Evolutionary conservation across 2,888 invertebrate genomes (phyloP), one percentile per base, ranked within the genome.

Genomic region (Acheta domesticus): DNA sequence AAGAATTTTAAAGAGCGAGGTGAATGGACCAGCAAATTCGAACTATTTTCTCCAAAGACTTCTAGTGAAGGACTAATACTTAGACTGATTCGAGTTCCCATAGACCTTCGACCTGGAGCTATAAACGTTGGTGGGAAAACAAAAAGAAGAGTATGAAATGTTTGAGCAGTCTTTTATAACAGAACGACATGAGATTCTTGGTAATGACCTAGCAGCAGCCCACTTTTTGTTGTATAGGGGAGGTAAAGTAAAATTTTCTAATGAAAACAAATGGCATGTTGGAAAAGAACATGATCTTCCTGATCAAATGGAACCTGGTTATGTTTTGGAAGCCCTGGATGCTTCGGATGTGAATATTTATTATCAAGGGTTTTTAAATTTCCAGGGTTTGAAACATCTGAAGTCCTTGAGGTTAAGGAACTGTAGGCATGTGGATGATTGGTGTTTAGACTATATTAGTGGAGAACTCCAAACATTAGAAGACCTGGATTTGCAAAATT

Each of bases 401-500:
- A 93, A 93, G 84, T 94, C 93, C 90, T 86, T 97, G 2, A 93
- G 92, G 82, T 88, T 98, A 75, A 91, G 89, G 83, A 91, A 93
- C 82, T 94, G 94, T 82, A 88, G 87, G 81, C 85, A 90, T 79
- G 89, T 98, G 80, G 94, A 98, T 87, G 96, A 97, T 84, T 99
- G 96, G 96, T 92, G 92, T 83, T 83, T 96, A 50, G 96, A 96
- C 85, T 90, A 91, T 83, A 86, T 96, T 62, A 89, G 92, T 19
- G 90, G 91, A 49, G 83, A 85, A 80, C 87, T 86, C 80, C 82
- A 83, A n/a, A 89, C 89, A 48, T 85, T 97, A 78, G 91, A 94
- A 84, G 92, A 92, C 85, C 88, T 97, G 79, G 96, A 99, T 86
- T 87, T 99, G 50, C 92, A 93, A 78, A 92, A 93, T n/a, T 95